Evolutionary conservation across 2,797 vertebrate genomes (phyloP).

Genomic region (Centropyge bicolor): DNA sequence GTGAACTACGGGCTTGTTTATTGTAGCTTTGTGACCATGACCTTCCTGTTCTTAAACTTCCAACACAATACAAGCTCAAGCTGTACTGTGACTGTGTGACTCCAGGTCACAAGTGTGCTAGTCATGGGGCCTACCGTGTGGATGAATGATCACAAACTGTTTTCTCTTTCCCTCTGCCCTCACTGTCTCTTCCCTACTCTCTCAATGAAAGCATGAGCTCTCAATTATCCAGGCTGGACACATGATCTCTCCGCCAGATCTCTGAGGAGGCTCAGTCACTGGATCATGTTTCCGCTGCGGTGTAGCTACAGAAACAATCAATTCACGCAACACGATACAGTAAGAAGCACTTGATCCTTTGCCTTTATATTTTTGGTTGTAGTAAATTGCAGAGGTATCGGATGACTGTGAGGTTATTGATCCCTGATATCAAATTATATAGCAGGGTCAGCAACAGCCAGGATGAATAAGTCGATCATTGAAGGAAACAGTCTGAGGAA

Average conservation of each 20-base stretch:
- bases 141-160: slow-evolving; percentile 56
- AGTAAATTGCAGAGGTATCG: slow-evolving; percentile 48
- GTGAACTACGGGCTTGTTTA: neutral
- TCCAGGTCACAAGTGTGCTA: slow-evolving; percentile 64
- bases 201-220: slow-evolving; percentile 65
- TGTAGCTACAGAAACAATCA: slow-evolving; percentile 47
- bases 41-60: slow-evolving; percentile 13
- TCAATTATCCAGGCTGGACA: slow-evolving; percentile 69
- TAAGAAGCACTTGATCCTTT: slow-evolving; percentile 15
- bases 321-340: slow-evolving; percentile 50
- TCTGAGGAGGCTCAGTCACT: slow-evolving; percentile 46
- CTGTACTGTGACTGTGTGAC: slow-evolving; percentile 35
- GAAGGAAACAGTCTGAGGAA: neutral
- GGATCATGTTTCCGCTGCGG: slow-evolving; percentile 50
- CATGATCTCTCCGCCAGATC: slow-evolving; percentile 60
- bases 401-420: slow-evolving; percentile 38
- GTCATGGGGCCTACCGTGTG: slow-evolving; percentile 67
- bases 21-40: neutral
- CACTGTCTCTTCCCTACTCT: slow-evolving; percentile 11
- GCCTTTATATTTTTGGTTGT: slow-evolving; percentile 29
- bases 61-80: neutral
- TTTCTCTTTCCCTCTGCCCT: slow-evolving; percentile 28
- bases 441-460: slow-evolving; percentile 9
- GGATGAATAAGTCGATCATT: slow-evolving; percentile 33
- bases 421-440: slow-evolving; percentile 19